Evolutionary conservation across 2,797 vertebrate genomes (phyloP), one percentile per base, ranked within the genome.

Genomic region (Paratrypauchen microcephalus): DNA sequence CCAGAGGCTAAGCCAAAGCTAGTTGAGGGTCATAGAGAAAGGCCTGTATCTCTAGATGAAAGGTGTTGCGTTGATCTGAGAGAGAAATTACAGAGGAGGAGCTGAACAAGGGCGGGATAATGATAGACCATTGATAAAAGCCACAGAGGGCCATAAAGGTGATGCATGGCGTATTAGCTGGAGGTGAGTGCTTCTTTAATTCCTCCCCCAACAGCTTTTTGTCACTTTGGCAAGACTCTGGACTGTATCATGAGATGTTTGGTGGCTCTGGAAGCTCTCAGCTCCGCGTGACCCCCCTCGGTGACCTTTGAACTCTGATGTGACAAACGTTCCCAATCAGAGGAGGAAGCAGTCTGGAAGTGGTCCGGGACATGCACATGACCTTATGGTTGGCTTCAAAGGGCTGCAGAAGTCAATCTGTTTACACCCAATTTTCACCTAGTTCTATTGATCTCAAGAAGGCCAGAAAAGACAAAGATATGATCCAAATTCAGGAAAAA

Each of bases 301-400:
- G 86, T 90, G 90, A 92, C 90, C 88, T 87, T 59, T 74, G 61
- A 63, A 24, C 69, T 63, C 79, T 85, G 81, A 88, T 88, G 83
- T 89, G 88, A 90, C 87, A 88, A 91, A 92, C 84, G 89, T 84
- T 86, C 82, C 82, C 87, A 89, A 91, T 91, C 90, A 90, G 87
- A 45, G 83, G 79, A 91, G 89, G 90, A 92, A 90, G 81, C 87
- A 83, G 81, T 47, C 77, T 82, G 90, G 89, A 91, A 90, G 88
- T 87, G 79, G 73, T 76, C 66, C 16, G 82, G 83, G 86, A 87
- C 74, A 76, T 85, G 84, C 83, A 87, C 84, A 69, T 91, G 90
- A 91, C 88, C 88, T 85, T 78, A 52, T 15, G 66, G 68, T 57
- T 41, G 78, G 76, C 87, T 92, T 92, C 88, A 91, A 91, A 90